Base-by-base conservation (phyloP, 2,888 invertebrate species). In the Tinea pellionella region DNA sequence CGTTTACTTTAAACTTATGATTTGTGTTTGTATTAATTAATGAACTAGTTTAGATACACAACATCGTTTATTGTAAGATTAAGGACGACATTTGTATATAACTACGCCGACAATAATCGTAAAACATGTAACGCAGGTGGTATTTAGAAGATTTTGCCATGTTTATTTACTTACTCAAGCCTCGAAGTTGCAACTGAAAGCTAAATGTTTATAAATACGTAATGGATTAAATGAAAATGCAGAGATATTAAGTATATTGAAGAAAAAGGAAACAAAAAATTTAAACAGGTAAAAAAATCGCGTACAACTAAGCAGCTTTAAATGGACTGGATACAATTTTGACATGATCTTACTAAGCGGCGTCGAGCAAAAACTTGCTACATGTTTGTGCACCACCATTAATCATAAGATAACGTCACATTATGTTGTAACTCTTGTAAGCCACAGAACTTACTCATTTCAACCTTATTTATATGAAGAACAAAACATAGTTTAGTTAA, bases 401-500 rank as follows among this genome's bases (percentile, higher is more conserved):
- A 57, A 57, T 57, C 57, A 57, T 32, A 16, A 30, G 57, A 57
- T 57, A 57, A 32, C 57, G 57, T 57, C 57, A 57, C 32, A 57
- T 32, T 32, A 32, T 32, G 53, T n/a, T 53, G 24, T 18, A 16
- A 47, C 47, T 47, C 18, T 18, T 37, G n/a, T n/a, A 37, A 37
- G 37, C 37, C n/a, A 37, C 37, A 37, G 37, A 37, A 47, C 47
- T 47, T 15, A 47, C 47, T 47, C n/a, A 47, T 47, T 18, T 8
- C 47, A 16, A 47, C 47, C n/a, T 47, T n/a, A 47, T 47, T 37
- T 37, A 37, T n/a, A 37, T 37, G 9, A 37, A 37, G n/a, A n/a
- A 37, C 37, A 37, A 37, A 37, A 37, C 37, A 6, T 37, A 37
- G 37, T 37, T 37, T 37, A 12, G n/a, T 24, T 9, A 37, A 9